Conservation (phyloP, 2,797 vertebrate genomes). For the Anguilla megastoma region DNA sequence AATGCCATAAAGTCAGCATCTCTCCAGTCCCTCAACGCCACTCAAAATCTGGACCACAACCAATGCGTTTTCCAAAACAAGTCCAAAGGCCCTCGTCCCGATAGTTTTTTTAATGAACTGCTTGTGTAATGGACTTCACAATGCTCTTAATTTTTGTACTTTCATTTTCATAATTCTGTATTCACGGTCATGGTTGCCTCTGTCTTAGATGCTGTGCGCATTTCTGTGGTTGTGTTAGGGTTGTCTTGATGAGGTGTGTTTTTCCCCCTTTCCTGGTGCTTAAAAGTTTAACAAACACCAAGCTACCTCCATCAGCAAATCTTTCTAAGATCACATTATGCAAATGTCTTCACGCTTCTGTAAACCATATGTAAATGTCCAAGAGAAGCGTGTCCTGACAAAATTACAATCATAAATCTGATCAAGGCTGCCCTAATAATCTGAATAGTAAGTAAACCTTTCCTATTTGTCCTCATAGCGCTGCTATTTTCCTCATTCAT, state of each 20-base stretch:
- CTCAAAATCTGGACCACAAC: constrained; percentile 20
- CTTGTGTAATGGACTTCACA: constrained; percentile 10
- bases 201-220: too few species aligned
- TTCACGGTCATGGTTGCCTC: not conserved
- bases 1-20: constrained; percentile 64
- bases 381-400: constrained; percentile 41
- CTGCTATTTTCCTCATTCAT: constrained; percentile 31
- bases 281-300: constrained; percentile 28
- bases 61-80: not conserved
- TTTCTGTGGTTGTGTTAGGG: not conserved
- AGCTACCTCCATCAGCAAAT: constrained; percentile 48
- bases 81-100: not conserved
- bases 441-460: constrained; percentile 54
- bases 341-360: constrained; percentile 50
- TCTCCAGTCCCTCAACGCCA: constrained; percentile 53
- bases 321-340: constrained; percentile 49
- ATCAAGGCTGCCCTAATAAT: constrained; percentile 52
- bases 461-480: constrained; percentile 40
- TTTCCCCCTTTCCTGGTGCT: not conserved
- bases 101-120: not conserved
- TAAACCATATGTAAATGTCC: constrained; percentile 53
- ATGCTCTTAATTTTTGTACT: not conserved
- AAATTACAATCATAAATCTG: constrained; percentile 64
- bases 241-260: not conserved
- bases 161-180: constrained; percentile 1